Evolutionary conservation across 2,888 invertebrate species (phyloP), one percentile per base, ranked within the genome.

Genomic region (Macrosiphum euphorbiae): DNA sequence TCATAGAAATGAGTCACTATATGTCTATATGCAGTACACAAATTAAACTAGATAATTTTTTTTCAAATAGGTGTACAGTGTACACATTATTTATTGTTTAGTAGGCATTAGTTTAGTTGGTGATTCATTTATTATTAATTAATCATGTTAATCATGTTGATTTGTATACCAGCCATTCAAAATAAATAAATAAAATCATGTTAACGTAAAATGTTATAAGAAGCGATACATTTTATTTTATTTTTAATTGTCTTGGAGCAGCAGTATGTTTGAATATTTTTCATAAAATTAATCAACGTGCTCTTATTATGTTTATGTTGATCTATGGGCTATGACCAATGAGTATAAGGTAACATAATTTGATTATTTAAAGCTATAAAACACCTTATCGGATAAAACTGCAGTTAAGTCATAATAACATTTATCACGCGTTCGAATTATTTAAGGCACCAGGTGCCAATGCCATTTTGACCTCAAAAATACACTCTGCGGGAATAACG

Each of bases 341-440:
- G n/a, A 3, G 28, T 47, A 35, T 67, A 11, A n/a, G 10, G 47
- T 50, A n/a, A 47, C n/a, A 90, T 47, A 90, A 58, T 90, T 90
- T 88, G 26, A 58, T 88, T 90, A 90, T 67, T 90, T 35, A 47
- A 61, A 58, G 28, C 28, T 28, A 89, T 47, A 47, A 90, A 67
- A 47, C 20, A 44, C n/a, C 16, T 88, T n/a, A n/a, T 67, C 26
- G n/a, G 47, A 61, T 89, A 89, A 44, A n/a, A 89, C 16, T 55
- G 20, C 24, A 20, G 20, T 89, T 28, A 11, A 61, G 44, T 61
- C 26, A 35, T 78, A 89, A 20, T 58, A 3, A 10, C 1, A n/a
- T 47, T n/a, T 24, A 67, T 67, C 47, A n/a, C 47, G 16, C 24
- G 35, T 90, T 61, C 10, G 11, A 90, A 89, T 61, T 28, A 11